Conservation (phyloP, 2,888 invertebrate genomes). For the Drosophila eohydei region DNA sequence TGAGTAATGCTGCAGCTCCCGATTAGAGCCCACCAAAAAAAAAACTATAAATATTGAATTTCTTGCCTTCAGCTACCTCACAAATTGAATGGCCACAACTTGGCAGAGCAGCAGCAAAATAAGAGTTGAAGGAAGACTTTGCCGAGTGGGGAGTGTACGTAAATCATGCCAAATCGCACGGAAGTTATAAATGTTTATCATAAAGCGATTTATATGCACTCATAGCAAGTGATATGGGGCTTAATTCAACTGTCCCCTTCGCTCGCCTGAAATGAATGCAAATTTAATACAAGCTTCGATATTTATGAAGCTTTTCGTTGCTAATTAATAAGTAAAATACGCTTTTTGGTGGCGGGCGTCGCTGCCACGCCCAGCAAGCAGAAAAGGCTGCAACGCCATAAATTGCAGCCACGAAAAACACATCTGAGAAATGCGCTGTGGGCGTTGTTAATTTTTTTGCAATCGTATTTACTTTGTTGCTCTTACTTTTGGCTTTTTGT, state of each 20-base stretch:
- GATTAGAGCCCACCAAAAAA: neutral
- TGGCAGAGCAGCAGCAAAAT: conserved; percentile 60
- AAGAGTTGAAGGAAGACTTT: neutral
- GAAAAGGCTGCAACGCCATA: conserved; percentile 65
- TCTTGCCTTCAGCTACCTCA: conserved; percentile 30
- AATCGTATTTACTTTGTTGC: conserved; percentile 75
- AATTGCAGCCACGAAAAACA: conserved; percentile 55
- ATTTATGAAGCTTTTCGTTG: conserved; percentile 68
- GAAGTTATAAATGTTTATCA: conserved; percentile 73
- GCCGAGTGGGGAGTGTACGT: conserved; percentile 34
- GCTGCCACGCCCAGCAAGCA: conserved; percentile 48
- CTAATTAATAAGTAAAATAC: conserved; percentile 77
- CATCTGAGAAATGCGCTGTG: conserved; percentile 63
- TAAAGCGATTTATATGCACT: conserved; percentile 60
- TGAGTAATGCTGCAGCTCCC: conserved; percentile 29
- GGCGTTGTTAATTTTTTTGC: conserved; percentile 73
- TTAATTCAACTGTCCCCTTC: conserved; percentile 1
- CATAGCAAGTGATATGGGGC: conserved; percentile 50
- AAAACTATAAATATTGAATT: conserved; percentile 27
- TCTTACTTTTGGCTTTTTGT: conserved; percentile 37
- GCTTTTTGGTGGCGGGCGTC: conserved; percentile 43
- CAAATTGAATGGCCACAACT: conserved; percentile 60
- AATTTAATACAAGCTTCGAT: conserved; percentile 59
- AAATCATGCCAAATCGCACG: conserved; percentile 69
- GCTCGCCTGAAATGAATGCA: conserved; percentile 53